These are phyloP conservation scores for Gyrodactylus bullatarudis DNA, from an alignment of 1,140 invertebrate genomes.

Conservation along the genomic window DNA sequence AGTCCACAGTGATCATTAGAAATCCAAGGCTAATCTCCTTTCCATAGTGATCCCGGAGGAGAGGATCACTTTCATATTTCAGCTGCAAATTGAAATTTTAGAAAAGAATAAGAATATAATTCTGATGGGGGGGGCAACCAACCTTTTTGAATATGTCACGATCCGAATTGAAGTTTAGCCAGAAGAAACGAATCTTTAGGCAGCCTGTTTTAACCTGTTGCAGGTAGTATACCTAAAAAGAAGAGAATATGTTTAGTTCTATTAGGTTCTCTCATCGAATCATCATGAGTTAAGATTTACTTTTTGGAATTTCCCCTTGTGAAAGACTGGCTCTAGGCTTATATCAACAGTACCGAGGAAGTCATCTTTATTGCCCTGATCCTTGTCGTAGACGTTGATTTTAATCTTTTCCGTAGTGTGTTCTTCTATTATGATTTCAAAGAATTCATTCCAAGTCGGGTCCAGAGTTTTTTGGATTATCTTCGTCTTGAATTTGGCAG, in stretches of 20 bases:
- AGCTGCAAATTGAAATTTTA: too few species aligned
- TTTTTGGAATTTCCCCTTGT: background rate
- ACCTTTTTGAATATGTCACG: background rate
- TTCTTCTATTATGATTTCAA: slow-evolving; percentile 13
- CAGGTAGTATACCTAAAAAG: background rate
- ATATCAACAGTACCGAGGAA: slow-evolving; percentile 12
- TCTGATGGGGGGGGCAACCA: too few species aligned
- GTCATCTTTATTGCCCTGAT: slow-evolving; percentile 36
- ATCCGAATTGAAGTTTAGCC: background rate
- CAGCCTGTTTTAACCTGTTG: background rate
- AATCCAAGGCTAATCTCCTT: background rate
- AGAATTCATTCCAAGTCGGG: slow-evolving; percentile 38
- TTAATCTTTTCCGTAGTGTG: slow-evolving; percentile 27
- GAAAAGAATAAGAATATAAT: too few species aligned
- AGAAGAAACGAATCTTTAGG: background rate
- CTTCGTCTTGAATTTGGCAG: slow-evolving; percentile 48
- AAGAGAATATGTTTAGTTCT: background rate
- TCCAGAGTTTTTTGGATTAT: slow-evolving; percentile 59
- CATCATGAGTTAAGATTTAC: too few species aligned
- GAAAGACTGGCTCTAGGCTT: background rate
- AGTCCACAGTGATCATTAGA: background rate
- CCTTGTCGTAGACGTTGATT: slow-evolving; percentile 43
- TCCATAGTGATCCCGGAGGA: background rate
- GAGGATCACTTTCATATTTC: background rate
- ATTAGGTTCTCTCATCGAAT: too few species aligned